Base-by-base conservation (phyloP, 2,113 vertebrate genomes). In the Glaucidium brasilianum region DNA sequence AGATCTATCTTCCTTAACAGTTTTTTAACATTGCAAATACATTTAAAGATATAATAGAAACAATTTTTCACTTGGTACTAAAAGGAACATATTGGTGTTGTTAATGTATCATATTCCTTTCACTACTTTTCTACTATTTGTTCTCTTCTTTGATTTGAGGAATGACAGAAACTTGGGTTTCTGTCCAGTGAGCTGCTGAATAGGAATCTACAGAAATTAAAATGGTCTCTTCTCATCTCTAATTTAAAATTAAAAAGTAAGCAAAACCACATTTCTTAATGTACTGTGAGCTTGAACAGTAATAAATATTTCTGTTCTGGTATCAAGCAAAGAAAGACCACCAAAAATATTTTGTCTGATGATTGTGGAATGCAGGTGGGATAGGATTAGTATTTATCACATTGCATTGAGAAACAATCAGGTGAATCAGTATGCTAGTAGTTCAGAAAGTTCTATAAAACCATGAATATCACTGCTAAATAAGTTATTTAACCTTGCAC, bases 401-500 rank as follows among this genome's bases (percentile, higher is more conserved):
- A 13, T 27, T 83, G n/a, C 32, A 27, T 27, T 90, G 49, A 82
- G 59, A 82, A 81, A 59, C 11, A 63, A 5, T 84, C 68, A 37
- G 35, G 26, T 90, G 32, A 83, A 91, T 29, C 32, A 25, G 35
- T 29, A 22, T 45, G 10, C 21, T 91, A 52, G 27, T 77, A 72
- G 72, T 68, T 94, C 49, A 87, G 35, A 76, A 78, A 66, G 45
- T 64, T 35, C 34, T 68, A 12, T 53, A 49, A 87, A 86, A 86
- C 56, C 55, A 53, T 58, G 52, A 39, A 49, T 84, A 88, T 89
- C 32, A 8, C 20, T 72, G 64, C 66, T 92, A 89, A 96, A 81
- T 92, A 95, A 67, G 59, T 93, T 95, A 85, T 75, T 94, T 95
- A 95, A 96, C 86, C 60, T 81, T 85, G 60, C 9, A 15, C 62